Evolutionary conservation across 2,113 vertebrate species (phyloP).

Genomic region (Hyperopisus bebe): DNA sequence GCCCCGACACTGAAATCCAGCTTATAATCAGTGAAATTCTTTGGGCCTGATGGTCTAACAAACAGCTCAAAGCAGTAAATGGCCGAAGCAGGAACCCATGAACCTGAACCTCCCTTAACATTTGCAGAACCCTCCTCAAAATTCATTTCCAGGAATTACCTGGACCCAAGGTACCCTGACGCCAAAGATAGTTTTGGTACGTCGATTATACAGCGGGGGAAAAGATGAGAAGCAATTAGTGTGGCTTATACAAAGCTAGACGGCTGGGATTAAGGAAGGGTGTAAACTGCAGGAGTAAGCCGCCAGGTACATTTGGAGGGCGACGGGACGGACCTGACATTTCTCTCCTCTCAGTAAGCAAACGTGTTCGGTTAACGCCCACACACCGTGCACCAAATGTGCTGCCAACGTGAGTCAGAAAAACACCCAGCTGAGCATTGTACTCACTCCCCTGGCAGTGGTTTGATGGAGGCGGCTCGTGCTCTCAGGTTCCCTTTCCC

Average conservation of each 20-base stretch:
- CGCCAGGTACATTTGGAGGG: background rate
- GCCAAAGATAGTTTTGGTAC: background rate
- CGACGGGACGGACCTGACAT: background rate
- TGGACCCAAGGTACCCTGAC: background rate
- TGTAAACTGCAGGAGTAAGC: background rate
- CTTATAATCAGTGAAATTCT: background rate
- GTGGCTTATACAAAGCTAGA: background rate
- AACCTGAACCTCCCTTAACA: background rate
- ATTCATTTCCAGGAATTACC: background rate
- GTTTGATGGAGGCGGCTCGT: background rate
- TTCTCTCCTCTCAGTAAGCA: background rate
- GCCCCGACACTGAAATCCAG: background rate
- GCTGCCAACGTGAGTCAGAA: background rate
- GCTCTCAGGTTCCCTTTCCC: background rate
- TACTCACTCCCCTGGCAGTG: background rate
- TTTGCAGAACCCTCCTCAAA: background rate
- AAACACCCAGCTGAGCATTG: background rate
- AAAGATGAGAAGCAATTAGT: background rate
- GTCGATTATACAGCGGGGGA: background rate
- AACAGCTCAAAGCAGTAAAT: background rate
- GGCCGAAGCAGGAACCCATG: background rate
- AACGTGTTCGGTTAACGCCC: conserved; percentile 13
- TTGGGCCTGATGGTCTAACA: background rate
- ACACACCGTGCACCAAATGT: conserved; percentile 6
- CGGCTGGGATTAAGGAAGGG: background rate